Evolutionary conservation across 2,888 invertebrate species (phyloP), one percentile per base, ranked within the genome.

Genomic region (Hipparchia semele): DNA sequence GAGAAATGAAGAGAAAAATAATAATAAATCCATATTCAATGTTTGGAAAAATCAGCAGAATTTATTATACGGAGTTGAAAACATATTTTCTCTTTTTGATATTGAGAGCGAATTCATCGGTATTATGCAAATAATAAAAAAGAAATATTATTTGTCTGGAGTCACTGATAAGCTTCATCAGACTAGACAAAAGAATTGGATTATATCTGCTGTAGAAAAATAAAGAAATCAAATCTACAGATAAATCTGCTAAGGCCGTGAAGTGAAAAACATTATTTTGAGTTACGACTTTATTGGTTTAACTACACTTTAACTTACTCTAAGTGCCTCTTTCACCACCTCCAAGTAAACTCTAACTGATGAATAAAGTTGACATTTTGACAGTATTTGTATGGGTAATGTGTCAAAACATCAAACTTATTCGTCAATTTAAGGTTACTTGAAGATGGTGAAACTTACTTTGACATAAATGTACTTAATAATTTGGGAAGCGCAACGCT

Each of bases 31-130:
- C 8, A 60, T 60, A 60, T 60, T 60, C 59, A 39, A 60, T 60
- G 59, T 60, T 60, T 60, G 59, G 33, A 39, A 60, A 60, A 60
- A 59, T 59, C 59, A 33, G 9, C 39, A 60, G 59, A 64, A 9
- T 9, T 49, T 46, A 62, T 23, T 49, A 13, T 64, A 13, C 64
- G 9, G 13, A 9, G 49, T 49, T 51, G 64, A 23, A 64, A 62
- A 62, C 49, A 13, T 62, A 64, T 64, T 49, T 64, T 64, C 64
- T 51, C 64, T 51, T 64, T 64, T 64, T 64, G 64, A 64, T 64
- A 64, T 64, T 23, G 49, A 10, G 49, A 64, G 23, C 49, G 6
- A 49, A 64, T 51, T 64, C 64, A 23, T 64, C 64, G 23, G 64
- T 64, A 7, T 46, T 45, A 61, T 46, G 61, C 45, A 61, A 61